Evolutionary conservation across 2,113 vertebrate genomes (phyloP), one percentile per base, ranked within the genome.

Genomic region (Syngnathus floridae): DNA sequence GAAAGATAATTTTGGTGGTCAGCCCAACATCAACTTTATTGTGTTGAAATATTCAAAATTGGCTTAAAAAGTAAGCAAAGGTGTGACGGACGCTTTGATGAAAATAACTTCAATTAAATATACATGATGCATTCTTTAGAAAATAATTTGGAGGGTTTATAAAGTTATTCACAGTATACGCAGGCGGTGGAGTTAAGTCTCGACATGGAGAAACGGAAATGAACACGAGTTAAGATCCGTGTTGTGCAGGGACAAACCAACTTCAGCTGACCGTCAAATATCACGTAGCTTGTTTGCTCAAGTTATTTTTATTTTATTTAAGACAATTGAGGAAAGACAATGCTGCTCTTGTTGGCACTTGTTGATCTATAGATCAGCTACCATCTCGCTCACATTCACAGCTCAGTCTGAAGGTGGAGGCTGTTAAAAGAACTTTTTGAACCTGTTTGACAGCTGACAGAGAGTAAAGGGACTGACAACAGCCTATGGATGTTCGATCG

Each of bases 101-200:
- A 66, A 31, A 38, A 79, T 67, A 78, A 76, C 61, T 60, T 69
- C 76, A 70, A 68, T 77, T 70, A 35, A 80, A 62, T 82, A 74
- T 80, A 80, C 82, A 80, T 67, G 35, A 83, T 83, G 75, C 55
- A 73, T 74, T 82, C 40, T 64, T 78, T 87, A 86, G 52, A 87
- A 88, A 87, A 84, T 81, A 6, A 26, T n/a, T 60, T 41, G 4
- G 86, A 88, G 80, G 64, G 79, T 85, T 77, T 86, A 74, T 69
- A 88, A 86, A 84, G 76, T 73, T 86, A 86, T 90, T 88, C 86
- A 90, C 86, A 90, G 89, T 89, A 87, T 84, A 70, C 40, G 75
- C 71, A 84, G 83, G 87, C 87, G 84, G 82, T 86, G 81, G 68
- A 80, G 79, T 40, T 71, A 71, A 76, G 78, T 84, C 85, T 87